A percentile compares a stretch with the other conserved stretches of the same genome.
Conservation (phyloP, 2,888 invertebrate genomes). For the Megaustenia siamemsis region DNA sequence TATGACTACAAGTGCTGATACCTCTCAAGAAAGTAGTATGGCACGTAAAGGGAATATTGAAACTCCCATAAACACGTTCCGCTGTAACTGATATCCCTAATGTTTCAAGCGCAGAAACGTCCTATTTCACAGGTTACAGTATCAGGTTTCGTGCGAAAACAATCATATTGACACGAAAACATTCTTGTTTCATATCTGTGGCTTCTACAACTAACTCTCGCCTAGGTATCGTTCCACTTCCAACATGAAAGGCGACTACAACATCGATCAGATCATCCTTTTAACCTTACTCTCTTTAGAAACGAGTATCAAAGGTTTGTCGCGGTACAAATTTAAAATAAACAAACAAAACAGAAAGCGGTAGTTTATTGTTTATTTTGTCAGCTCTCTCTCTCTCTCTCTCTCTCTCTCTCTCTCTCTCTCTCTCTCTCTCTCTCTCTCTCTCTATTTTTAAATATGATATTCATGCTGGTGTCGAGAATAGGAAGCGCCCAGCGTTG, state of each 20-base stretch:
- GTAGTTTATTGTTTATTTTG: constrained; percentile 1
- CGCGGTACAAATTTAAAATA: neutral
- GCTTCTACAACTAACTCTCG: neutral
- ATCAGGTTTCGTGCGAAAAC: neutral
- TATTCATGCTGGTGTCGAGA: too few relatives aligned
- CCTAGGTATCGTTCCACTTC: neutral
- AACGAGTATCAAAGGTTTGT: neutral
- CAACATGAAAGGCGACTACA: neutral
- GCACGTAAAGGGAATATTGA: neutral
- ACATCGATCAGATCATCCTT: constrained; percentile 11
- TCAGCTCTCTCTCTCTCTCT: too few relatives aligned
- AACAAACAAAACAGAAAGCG: neutral
- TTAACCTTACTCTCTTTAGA: neutral
- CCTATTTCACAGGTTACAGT: neutral
- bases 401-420: too few relatives aligned
- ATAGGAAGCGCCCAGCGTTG: too few relatives aligned
- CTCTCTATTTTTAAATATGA: too few relatives aligned
- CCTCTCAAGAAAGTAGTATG: too few relatives aligned
- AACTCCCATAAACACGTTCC: neutral
- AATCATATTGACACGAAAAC: neutral
- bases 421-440: too few relatives aligned
- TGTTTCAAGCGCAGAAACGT: neutral
- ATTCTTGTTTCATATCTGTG: neutral
- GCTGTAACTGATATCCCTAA: constrained; percentile 16
- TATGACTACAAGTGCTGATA: too few relatives aligned